Conservation (phyloP, 2,888 invertebrate genomes). For the Acanthacorydalis orientalis region DNA sequence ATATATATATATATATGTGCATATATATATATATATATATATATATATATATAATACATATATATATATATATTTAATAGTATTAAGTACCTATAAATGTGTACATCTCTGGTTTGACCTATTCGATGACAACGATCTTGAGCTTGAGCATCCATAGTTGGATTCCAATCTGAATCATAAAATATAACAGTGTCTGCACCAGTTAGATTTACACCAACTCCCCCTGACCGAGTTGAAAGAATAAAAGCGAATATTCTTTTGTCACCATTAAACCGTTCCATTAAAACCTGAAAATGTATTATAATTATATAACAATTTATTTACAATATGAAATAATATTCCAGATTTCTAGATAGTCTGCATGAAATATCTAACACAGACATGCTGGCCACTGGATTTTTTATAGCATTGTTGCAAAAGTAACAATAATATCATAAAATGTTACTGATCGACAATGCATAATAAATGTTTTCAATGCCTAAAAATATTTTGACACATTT, state of each 20-base stretch:
- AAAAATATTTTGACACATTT: background rate
- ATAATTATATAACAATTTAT: background rate
- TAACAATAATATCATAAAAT: constrained; percentile 8
- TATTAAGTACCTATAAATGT: constrained; percentile 62
- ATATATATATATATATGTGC: too few relatives aligned
- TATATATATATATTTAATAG: background rate
- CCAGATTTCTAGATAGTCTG: constrained; percentile 21
- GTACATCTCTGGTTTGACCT: constrained; percentile 97
- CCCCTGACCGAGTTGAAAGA: constrained; percentile 92
- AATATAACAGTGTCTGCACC: constrained; percentile 99
- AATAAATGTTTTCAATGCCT: background rate
- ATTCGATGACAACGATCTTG: constrained; percentile 96
- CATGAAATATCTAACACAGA: constrained; percentile 13
- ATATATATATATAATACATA: too few relatives aligned
- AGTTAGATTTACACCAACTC: constrained; percentile 94
- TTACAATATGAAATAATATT: constrained; percentile 11
- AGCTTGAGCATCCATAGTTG: constrained; percentile 98
- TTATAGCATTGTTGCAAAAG: constrained; percentile 15
- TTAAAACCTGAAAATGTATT: constrained; percentile 43
- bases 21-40: too few relatives aligned
- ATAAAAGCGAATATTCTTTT: constrained; percentile 92
- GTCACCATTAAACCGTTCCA: constrained; percentile 96
- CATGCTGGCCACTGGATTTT: constrained; percentile 12
- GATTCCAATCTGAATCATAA: constrained; percentile 99
- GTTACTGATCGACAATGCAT: constrained; percentile 12